Conservation (phyloP, 1,140 invertebrate species). For the Calephelis nemesis region DNA sequence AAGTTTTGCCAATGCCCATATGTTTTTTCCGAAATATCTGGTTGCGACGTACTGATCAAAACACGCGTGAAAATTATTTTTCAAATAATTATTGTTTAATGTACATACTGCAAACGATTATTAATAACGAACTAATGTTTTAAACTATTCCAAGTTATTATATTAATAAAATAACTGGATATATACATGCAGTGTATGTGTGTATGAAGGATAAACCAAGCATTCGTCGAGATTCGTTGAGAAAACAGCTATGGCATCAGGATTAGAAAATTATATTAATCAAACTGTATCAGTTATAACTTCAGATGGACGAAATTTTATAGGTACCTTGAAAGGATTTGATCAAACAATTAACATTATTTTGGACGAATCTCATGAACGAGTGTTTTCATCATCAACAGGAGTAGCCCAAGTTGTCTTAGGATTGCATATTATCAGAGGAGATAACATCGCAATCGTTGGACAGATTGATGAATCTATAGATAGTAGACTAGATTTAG, state of each 20-base stretch:
- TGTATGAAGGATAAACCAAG: conserved; percentile 11
- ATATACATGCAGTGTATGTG: neutral
- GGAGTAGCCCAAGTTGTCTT: conserved; percentile 98
- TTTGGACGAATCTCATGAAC: conserved; percentile 97
- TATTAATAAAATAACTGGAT: no score
- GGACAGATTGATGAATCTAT: conserved; percentile 95
- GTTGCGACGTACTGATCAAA: no score
- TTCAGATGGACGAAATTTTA: conserved; percentile 96
- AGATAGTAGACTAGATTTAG: conserved; percentile 91
- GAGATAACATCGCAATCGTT: conserved; percentile 98
- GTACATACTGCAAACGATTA: no score
- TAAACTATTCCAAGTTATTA: no score
- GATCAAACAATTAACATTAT: conserved; percentile 99
- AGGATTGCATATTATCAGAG: conserved; percentile 97
- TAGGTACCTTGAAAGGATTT: conserved; percentile 90
- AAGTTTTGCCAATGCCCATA: no score
- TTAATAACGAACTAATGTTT: no score
- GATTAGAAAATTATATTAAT: conserved; percentile 92
- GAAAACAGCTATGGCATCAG: conserved; percentile 84
- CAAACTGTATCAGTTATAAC: conserved; percentile 97
- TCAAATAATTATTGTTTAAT: no score
- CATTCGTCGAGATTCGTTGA: conserved; percentile 17
- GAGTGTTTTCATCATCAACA: conserved; percentile 94
- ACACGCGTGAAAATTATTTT: no score
- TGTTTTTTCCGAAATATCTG: no score